Evolutionary conservation across 2,888 invertebrate species (phyloP).

Genomic region (Copidosoma aretas): DNA sequence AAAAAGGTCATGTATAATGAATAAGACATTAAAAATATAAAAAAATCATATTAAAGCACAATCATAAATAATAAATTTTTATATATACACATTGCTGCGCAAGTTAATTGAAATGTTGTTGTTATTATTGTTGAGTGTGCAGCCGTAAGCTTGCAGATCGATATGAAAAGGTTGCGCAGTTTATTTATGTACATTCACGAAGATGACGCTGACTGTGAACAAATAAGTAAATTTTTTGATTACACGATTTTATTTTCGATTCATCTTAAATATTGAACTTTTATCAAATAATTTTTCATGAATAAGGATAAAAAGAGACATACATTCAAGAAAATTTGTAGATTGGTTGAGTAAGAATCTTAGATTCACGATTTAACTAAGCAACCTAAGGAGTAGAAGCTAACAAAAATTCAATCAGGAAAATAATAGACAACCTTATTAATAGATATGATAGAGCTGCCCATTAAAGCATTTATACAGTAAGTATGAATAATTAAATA

Average conservation of each 20-base stretch:
- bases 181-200: conserved; percentile 62
- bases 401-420: background rate
- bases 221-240: conserved; percentile 59
- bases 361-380: background rate
- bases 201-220: conserved; percentile 63
- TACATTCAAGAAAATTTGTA: background rate
- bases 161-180: conserved; percentile 61
- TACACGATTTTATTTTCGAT: conserved; percentile 35
- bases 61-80: conserved; percentile 41
- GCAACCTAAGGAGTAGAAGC: background rate
- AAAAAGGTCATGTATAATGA: conserved; percentile 30
- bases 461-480: too few relatives aligned
- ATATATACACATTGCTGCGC: conserved; percentile 59
- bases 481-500: too few relatives aligned
- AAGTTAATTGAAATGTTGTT: conserved; percentile 61
- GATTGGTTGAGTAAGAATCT: background rate
- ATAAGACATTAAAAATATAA: conserved; percentile 30
- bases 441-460: too few relatives aligned
- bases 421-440: background rate
- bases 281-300: background rate
- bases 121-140: conserved; percentile 53
- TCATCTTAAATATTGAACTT: background rate
- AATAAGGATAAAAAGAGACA: too few relatives aligned
- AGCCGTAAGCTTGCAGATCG: conserved; percentile 59
- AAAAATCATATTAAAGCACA: conserved; percentile 37